A percentile compares a stretch with the other conserved stretches of the same genome.
phyloP scores from a whole-genome alignment of 1,140 invertebrate genomes.

The Ptiloglossa arizonensis region DNA sequence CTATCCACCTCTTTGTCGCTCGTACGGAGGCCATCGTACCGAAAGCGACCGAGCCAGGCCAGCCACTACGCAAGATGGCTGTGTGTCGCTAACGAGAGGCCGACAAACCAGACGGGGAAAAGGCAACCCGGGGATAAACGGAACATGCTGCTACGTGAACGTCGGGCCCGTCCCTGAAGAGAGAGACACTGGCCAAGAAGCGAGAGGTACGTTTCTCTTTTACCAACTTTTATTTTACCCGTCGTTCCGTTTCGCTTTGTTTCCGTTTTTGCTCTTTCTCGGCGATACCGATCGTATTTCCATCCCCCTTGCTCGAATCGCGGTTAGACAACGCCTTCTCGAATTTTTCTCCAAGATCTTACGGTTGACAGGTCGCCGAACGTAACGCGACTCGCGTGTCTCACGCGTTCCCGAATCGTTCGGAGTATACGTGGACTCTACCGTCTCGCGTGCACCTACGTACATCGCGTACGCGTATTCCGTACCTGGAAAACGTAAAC shows the following conservation, averaged over 20 bases:
- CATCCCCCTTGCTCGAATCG: neutral
- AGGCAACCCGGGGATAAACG: slow-evolving; percentile 66
- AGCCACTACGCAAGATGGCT: slow-evolving; percentile 74
- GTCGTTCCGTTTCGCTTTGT: slow-evolving; percentile 1
- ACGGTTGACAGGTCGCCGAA: slow-evolving; percentile 39
- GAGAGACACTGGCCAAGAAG: slow-evolving; percentile 74
- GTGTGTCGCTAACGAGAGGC: slow-evolving; percentile 68
- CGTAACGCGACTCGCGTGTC: neutral
- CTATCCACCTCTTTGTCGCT: slow-evolving; percentile 51
- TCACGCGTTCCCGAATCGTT: neutral
- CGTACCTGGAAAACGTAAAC: slow-evolving; percentile 46
- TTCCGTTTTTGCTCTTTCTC: slow-evolving; percentile 7
- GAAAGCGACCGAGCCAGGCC: slow-evolving; percentile 67
- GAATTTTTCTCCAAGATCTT: neutral
- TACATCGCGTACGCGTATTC: neutral
- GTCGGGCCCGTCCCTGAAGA: slow-evolving; percentile 72
- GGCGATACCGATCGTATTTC: neutral
- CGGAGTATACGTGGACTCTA: slow-evolving; percentile 30
- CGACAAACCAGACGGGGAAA: slow-evolving; percentile 63
- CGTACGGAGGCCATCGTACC: slow-evolving; percentile 64
- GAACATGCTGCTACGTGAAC: slow-evolving; percentile 73
- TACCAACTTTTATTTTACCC: neutral
- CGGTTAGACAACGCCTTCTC: neutral
- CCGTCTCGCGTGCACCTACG: neutral
- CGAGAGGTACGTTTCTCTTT: slow-evolving; percentile 66